Base-by-base conservation (phyloP, 1,140 invertebrate genomes). In the Matsumurasca onukii region DNA sequence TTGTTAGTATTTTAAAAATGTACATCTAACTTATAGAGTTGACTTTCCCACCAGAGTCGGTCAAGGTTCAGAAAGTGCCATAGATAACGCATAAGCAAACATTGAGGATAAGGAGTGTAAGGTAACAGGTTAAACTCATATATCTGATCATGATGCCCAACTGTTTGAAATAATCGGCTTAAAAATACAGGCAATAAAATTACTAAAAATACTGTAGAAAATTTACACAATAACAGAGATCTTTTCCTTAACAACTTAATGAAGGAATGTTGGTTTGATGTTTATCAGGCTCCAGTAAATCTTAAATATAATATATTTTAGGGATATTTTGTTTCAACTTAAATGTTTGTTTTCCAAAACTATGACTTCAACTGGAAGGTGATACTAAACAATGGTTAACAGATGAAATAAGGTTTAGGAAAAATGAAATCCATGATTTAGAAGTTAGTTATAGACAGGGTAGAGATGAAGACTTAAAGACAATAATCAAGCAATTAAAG, bases 91-190 rank as follows among this genome's bases (percentile, higher is more conserved):
- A 3, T n/a, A 24, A 29, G 27, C 3, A 9, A 57, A 25, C 25
- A 61, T 31, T 29, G n/a, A 61, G 25, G 25, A 29, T 25, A 61
- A 29, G 25, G 22, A 29, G 25, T 34, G n/a, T 64, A 64, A 64
- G 5, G 29, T 64, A 64, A 39, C 62, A 15, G 22, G 59, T 5
- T 27, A 13, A 13, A 62, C 27, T 27, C 59, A 62, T 62, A 64
- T 64, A 15, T 64, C 62, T 1, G 62, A 64, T n/a, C 62, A 64
- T 31, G 62, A 64, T 64, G 62, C 1, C 12, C 62, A 64, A 27
- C 31, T 64, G 17, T 45, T 30, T 45, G 62, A 64, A 45, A 64
- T 64, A 39, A 9, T 39, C 17, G 34, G 34, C 17, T 39, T 39
- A 17, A 9, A 39, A 39, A 39, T 17, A 39, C 5, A 9, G 17